Conservation (phyloP, 2,113 vertebrate genomes). For the Marmota flaviventris region DNA sequence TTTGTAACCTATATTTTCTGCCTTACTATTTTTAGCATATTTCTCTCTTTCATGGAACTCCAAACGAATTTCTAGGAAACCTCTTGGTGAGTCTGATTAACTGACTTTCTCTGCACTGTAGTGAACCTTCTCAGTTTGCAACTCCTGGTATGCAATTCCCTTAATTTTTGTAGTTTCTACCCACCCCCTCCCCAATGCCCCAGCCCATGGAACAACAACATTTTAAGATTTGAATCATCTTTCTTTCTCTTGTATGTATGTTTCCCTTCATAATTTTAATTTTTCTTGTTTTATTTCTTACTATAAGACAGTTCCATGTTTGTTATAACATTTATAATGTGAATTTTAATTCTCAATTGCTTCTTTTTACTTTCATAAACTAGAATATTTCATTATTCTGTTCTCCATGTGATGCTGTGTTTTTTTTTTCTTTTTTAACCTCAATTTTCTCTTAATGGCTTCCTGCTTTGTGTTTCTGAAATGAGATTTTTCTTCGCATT, state of each 20-base stretch:
- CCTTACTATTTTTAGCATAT: conserved; percentile 55
- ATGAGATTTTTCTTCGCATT: neutral
- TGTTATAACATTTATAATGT: neutral
- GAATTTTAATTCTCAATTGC: neutral
- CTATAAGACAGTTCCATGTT: neutral
- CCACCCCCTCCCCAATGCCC: accelerated
- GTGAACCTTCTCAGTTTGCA: neutral
- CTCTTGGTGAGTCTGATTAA: conserved; percentile 27
- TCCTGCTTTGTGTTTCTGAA: neutral
- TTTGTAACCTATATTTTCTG: conserved; percentile 53
- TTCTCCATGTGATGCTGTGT: neutral
- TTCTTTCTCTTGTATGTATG: neutral
- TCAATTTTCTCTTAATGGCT: neutral
- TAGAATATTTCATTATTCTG: neutral
- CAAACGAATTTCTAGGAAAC: neutral
- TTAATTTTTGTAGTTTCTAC: neutral
- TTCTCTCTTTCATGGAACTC: conserved; percentile 49
- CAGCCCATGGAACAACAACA: neutral
- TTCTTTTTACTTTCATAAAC: conserved; percentile 20
- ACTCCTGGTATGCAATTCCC: neutral
- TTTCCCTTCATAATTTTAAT: neutral
- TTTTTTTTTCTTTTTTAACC: neutral
- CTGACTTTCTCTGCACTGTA: neutral
- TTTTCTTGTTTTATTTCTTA: neutral
- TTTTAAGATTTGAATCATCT: neutral